Conservation (phyloP, 2,113 vertebrate genomes). For the Delphinapterus leucas region DNA sequence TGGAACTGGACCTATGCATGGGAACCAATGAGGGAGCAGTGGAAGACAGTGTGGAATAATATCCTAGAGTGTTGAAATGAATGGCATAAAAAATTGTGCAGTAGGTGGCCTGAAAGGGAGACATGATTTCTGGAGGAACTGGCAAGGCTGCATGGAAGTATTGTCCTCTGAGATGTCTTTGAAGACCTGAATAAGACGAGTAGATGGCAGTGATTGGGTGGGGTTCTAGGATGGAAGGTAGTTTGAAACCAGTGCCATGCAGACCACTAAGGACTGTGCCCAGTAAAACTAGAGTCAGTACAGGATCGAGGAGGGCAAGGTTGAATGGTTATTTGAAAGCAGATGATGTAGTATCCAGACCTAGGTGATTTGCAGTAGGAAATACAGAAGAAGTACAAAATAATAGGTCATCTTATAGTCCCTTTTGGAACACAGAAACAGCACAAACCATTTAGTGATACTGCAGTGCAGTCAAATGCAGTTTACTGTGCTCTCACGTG, state of each 20-base stretch:
- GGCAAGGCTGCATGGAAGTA: background rate
- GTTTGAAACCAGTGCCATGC: background rate
- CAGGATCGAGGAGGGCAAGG: background rate
- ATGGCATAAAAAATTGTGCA: background rate
- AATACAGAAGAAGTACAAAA: background rate
- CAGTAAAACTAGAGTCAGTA: background rate
- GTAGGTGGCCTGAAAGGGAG: background rate
- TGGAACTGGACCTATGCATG: background rate
- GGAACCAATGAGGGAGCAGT: background rate
- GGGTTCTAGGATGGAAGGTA: background rate
- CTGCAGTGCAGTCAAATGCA: fast-evolving
- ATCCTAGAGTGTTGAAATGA: background rate
- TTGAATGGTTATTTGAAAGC: background rate
- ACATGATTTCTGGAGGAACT: background rate
- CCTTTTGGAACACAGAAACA: background rate
- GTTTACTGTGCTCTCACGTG: background rate
- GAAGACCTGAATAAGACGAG: background rate
- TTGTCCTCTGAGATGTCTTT: background rate
- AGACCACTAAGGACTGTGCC: background rate
- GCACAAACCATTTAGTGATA: background rate
- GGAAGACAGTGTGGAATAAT: background rate
- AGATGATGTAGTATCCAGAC: background rate
- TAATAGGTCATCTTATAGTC: background rate
- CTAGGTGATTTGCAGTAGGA: background rate
- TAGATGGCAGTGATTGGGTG: background rate